These are phyloP conservation scores for Cerceris rybyensis DNA, from an alignment of 2,888 invertebrate species.

Conservation along the genomic window DNA sequence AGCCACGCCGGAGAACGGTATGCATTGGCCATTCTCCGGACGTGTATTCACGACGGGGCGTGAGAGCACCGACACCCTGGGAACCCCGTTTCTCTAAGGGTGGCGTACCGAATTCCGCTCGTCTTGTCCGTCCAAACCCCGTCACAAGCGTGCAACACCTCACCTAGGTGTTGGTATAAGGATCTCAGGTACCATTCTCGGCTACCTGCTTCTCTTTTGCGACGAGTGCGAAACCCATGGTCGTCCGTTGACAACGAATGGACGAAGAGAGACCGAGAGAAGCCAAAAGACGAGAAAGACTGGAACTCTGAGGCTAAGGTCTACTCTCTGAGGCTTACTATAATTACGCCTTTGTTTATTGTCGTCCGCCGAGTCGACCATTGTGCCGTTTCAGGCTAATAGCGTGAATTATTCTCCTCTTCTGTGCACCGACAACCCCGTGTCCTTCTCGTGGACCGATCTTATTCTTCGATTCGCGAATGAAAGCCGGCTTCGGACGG, in stretches of 20 bases:
- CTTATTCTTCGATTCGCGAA: conserved; percentile 61
- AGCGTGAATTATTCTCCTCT: conserved; percentile 77
- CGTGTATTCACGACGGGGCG: conserved; percentile 29
- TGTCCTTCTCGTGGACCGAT: conserved; percentile 19
- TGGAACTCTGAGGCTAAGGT: conserved; percentile 49
- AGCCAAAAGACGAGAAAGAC: conserved; percentile 14
- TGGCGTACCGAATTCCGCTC: conserved; percentile 37
- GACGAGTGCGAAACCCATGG: not conserved
- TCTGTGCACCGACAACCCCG: conserved; percentile 63
- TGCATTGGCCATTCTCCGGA: not conserved
- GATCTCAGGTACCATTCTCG: conserved; percentile 24
- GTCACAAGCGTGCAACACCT: conserved; percentile 8
- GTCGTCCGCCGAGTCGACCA: conserved; percentile 63
- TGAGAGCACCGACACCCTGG: conserved; percentile 48
- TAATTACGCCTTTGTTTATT: conserved; percentile 75
- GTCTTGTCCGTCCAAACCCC: conserved; percentile 26
- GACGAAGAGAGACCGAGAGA: not conserved
- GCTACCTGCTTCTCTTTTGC: conserved; percentile 15
- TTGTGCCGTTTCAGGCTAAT: conserved; percentile 72
- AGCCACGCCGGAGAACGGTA: not conserved
- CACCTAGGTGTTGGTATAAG: conserved; percentile 19
- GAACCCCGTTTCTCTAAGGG: conserved; percentile 33
- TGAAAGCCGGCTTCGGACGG: conserved; percentile 49
- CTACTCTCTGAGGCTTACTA: conserved; percentile 42
- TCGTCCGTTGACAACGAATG: not conserved